Conservation (phyloP, 2,797 vertebrate genomes). For the Enteromius viviparus region DNA sequence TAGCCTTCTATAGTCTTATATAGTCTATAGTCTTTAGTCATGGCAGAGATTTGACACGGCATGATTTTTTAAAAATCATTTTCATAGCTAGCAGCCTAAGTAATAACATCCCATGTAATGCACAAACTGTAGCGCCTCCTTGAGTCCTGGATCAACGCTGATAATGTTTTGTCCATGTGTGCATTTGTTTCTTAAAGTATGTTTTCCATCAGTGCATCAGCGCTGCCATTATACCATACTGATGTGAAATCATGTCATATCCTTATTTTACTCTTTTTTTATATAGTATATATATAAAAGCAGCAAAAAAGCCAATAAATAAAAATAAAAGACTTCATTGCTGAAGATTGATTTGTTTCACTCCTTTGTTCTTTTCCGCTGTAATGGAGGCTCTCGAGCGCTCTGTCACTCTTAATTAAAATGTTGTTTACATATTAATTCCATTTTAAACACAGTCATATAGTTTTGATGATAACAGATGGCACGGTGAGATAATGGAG, state of each 20-base stretch:
- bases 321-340: background rate
- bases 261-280: background rate
- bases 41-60: background rate
- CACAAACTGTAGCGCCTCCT: background rate
- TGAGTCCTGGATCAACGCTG: background rate
- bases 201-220: background rate
- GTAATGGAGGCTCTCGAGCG: constrained; percentile 94
- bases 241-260: background rate
- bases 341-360: constrained; percentile 83
- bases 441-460: constrained; percentile 96
- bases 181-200: background rate
- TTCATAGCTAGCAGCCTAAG: background rate
- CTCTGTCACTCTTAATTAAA: constrained; percentile 99
- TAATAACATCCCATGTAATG: background rate
- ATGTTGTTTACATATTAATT: constrained; percentile 99
- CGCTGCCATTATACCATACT: background rate
- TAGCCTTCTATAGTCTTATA: background rate
- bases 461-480: constrained; percentile 98
- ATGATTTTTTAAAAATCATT: background rate
- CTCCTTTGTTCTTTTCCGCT: constrained; percentile 89
- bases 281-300: background rate
- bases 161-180: background rate
- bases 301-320: background rate
- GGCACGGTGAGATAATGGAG: constrained; percentile 86
- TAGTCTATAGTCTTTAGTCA: background rate